Conservation (phyloP, 2,113 vertebrate species). For the Sturnira hondurensis region DNA sequence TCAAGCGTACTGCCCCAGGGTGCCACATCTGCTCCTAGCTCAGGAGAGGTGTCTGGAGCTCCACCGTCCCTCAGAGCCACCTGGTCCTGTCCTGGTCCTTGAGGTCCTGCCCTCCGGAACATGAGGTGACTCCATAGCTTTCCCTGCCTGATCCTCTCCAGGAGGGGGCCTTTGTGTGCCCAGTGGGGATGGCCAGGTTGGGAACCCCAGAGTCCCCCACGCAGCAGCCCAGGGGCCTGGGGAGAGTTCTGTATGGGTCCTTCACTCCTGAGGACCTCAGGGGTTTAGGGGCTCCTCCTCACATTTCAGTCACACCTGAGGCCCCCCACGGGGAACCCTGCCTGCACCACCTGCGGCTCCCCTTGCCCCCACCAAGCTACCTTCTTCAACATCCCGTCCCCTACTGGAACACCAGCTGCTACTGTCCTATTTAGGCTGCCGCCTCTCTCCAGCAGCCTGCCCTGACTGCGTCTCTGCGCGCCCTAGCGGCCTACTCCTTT, state of each 20-base stretch:
- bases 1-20: neutral
- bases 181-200: neutral
- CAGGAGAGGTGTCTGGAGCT: neutral
- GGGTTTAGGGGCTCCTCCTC: neutral
- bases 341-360: accelerated
- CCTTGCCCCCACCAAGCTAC: neutral
- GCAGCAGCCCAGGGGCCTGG: neutral
- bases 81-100: neutral
- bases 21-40: neutral
- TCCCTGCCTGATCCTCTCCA: neutral
- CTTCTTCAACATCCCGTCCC: neutral
- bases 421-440: neutral
- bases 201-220: neutral
- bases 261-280: neutral
- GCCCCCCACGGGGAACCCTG: accelerated
- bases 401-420: neutral
- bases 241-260: neutral
- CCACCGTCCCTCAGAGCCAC: neutral
- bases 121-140: neutral
- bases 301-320: neutral
- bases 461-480: neutral
- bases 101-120: neutral
- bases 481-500: neutral
- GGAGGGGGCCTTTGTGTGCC: neutral
- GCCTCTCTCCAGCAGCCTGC: neutral